phyloP scores from a whole-genome alignment of 2,113 vertebrate species.

The rat (Rattus norvegicus) region DNA sequence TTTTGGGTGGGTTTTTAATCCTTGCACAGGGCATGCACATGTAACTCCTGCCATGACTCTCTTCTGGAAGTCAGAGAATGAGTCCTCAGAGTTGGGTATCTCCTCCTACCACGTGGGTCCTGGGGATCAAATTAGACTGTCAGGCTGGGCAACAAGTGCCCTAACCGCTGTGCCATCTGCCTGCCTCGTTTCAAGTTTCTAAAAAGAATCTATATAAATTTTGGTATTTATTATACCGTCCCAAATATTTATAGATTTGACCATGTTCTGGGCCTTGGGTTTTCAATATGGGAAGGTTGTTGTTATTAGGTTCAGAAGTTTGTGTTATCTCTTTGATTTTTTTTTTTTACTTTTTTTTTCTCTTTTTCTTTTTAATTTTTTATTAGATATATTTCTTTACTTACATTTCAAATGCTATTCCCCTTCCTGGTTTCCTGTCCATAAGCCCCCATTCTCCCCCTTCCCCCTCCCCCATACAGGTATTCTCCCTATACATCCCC shows the following conservation, averaged over 20 bases:
- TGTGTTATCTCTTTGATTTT: conserved; percentile 45
- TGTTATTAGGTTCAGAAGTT: not conserved
- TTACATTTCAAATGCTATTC: too few relatives aligned
- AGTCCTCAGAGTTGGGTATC: not conserved
- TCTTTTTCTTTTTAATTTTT: too few relatives aligned
- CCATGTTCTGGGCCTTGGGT: not conserved
- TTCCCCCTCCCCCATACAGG: too few relatives aligned
- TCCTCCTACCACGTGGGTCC: not conserved
- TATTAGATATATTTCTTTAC: too few relatives aligned
- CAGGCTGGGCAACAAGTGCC: not conserved
- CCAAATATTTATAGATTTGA: not conserved
- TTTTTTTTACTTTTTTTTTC: not conserved
- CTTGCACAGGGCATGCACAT: not conserved
- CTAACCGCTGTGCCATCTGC: not conserved
- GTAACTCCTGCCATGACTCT: not conserved
- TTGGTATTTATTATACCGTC: not conserved
- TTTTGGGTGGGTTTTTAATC: not conserved
- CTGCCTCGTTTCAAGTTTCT: not conserved
- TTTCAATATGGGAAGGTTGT: conserved; percentile 19
- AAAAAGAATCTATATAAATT: not conserved
- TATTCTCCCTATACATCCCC: too few relatives aligned
- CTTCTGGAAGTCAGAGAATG: not conserved
- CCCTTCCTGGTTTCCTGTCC: too few relatives aligned
- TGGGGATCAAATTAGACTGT: not conserved
- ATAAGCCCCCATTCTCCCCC: too few relatives aligned